Evolutionary conservation across 1,140 invertebrate genomes (phyloP).

Genomic region (Heliconius hewitsoni): DNA sequence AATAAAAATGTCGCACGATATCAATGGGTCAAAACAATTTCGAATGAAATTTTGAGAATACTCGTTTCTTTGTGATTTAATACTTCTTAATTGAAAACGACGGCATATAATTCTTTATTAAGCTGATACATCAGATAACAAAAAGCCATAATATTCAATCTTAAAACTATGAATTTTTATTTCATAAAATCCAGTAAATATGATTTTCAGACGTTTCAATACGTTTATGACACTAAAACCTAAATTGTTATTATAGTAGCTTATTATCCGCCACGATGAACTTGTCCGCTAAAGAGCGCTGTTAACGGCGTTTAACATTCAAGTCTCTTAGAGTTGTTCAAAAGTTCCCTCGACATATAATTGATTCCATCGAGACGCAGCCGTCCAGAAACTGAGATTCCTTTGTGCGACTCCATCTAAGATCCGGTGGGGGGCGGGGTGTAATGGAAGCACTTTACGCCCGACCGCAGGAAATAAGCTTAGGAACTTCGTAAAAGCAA

Average conservation of each 20-base stretch:
- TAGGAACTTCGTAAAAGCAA: slow-evolving; percentile 80
- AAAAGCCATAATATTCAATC: not conserved
- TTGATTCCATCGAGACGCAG: slow-evolving; percentile 65
- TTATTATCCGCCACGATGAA: not conserved
- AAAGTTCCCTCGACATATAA: slow-evolving; percentile 49
- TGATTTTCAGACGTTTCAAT: too few relatives aligned
- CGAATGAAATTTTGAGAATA: not conserved
- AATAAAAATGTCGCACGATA: not conserved
- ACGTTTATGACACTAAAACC: too few relatives aligned
- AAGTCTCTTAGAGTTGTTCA: slow-evolving; percentile 28
- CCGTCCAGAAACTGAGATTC: slow-evolving; percentile 66
- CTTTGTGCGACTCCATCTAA: slow-evolving; percentile 67
- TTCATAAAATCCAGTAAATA: not conserved
- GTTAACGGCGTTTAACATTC: slow-evolving; percentile 31
- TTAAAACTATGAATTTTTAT: not conserved
- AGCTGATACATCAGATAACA: too few relatives aligned
- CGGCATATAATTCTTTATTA: not conserved
- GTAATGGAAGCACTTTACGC: slow-evolving; percentile 78
- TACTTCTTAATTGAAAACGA: not conserved
- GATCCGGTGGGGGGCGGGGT: slow-evolving; percentile 58
- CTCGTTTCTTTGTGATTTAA: not conserved
- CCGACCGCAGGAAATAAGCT: slow-evolving; percentile 78
- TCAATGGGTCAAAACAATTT: not conserved
- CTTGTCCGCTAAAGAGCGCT: slow-evolving; percentile 19
- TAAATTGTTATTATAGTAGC: not conserved